These are phyloP conservation scores for Platycnemis pennipes DNA, from an alignment of 2,888 invertebrate species.

Conservation along the genomic window DNA sequence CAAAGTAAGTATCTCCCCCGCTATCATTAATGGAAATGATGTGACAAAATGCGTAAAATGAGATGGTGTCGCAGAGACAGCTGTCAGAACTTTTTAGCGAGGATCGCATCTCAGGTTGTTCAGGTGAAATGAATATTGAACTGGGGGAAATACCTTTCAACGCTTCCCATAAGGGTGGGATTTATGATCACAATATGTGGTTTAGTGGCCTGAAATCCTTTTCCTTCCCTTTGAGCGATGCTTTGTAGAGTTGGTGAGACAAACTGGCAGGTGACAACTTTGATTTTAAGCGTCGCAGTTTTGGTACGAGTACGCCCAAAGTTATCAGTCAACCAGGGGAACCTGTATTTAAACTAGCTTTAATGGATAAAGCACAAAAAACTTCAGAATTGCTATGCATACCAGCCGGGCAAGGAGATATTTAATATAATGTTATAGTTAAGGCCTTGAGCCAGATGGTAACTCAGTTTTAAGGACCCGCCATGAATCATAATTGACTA, in stretches of 20 bases:
- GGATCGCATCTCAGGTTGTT: background rate
- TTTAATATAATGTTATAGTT: too few relatives aligned
- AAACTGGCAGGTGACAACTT: background rate
- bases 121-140: background rate
- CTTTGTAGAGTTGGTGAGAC: background rate
- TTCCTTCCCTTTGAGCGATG: background rate
- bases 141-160: background rate
- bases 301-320: background rate
- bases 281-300: background rate
- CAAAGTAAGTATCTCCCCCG: background rate
- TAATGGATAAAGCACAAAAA: too few relatives aligned
- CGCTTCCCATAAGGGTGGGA: background rate
- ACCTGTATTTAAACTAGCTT: too few relatives aligned
- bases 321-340: too few relatives aligned
- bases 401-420: too few relatives aligned
- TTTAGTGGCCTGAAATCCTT: background rate
- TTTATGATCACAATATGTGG: conserved; percentile 10
- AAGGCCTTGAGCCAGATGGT: too few relatives aligned
- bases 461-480: too few relatives aligned
- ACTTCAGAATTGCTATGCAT: too few relatives aligned
- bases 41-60: background rate
- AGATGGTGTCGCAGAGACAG: background rate
- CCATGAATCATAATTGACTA: too few relatives aligned
- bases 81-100: background rate
- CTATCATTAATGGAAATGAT: background rate